Evolutionary conservation across 2,113 vertebrate genomes (phyloP).

Genomic region (Euleptes europaea): DNA sequence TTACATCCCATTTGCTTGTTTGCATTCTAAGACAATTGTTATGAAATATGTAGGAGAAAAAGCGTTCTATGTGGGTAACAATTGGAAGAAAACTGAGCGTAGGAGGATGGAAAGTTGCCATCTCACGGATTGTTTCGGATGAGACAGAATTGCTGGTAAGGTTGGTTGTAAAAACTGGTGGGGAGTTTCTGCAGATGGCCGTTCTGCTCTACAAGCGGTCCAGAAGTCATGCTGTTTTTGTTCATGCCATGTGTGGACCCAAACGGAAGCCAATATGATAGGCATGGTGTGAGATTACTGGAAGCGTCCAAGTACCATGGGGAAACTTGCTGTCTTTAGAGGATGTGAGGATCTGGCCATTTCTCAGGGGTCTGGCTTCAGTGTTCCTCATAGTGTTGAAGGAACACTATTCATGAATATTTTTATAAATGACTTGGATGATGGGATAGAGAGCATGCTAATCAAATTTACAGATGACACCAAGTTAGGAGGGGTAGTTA

Average conservation of each 20-base stretch:
- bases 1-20: background rate
- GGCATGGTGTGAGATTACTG: background rate
- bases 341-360: no score
- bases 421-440: no score
- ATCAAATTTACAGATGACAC: no score
- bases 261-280: background rate
- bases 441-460: no score
- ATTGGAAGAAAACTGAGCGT: background rate
- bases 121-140: background rate
- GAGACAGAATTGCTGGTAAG: background rate
- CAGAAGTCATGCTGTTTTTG: conserved; percentile 58
- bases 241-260: conserved; percentile 15
- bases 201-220: background rate
- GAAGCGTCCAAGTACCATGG: background rate
- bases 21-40: conserved; percentile 4
- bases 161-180: background rate
- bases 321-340: background rate
- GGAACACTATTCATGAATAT: no score
- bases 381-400: no score
- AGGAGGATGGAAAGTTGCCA: background rate
- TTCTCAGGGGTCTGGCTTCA: background rate
- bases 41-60: background rate
- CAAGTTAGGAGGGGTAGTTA: no score
- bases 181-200: conserved; percentile 17
- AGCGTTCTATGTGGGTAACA: background rate